These are phyloP conservation scores for Heterotilapia buettikoferi DNA, from an alignment of 2,113 vertebrate species.

Conservation along the genomic window DNA sequence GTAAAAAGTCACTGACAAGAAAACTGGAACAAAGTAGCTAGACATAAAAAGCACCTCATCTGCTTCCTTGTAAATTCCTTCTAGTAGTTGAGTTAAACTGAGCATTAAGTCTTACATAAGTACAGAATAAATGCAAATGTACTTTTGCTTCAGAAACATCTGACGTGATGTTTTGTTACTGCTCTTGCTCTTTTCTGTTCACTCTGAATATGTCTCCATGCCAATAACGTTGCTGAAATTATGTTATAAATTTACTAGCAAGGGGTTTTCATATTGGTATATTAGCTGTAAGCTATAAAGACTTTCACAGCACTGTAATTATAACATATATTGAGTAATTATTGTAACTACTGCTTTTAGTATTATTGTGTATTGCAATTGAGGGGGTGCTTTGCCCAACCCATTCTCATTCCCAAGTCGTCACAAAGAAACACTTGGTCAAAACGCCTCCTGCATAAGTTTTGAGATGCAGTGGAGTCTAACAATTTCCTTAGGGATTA, in stretches of 20 bases:
- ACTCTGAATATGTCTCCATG: neutral
- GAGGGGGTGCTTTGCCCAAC: neutral
- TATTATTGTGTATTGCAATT: neutral
- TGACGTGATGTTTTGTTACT: neutral
- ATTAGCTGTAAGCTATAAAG: neutral
- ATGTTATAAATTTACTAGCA: neutral
- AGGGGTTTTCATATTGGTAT: neutral
- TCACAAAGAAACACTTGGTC: neutral
- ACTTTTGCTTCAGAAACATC: neutral
- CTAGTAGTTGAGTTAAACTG: neutral
- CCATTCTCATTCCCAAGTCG: neutral
- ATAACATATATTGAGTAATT: neutral
- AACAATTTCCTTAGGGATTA: neutral
- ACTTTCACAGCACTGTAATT: neutral
- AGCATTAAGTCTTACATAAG: neutral
- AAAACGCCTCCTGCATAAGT: neutral
- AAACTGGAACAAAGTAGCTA: neutral
- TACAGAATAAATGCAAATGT: neutral
- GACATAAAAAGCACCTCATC: neutral
- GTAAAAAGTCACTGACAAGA: neutral
- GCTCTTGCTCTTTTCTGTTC: neutral
- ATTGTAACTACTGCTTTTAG: neutral
- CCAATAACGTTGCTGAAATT: neutral
- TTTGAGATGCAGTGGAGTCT: neutral
- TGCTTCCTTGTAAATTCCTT: neutral